Base-by-base conservation (phyloP, 30 jellyfish, hydroid and myxozoan genomes). In the Aurelia coerulea region DNA sequence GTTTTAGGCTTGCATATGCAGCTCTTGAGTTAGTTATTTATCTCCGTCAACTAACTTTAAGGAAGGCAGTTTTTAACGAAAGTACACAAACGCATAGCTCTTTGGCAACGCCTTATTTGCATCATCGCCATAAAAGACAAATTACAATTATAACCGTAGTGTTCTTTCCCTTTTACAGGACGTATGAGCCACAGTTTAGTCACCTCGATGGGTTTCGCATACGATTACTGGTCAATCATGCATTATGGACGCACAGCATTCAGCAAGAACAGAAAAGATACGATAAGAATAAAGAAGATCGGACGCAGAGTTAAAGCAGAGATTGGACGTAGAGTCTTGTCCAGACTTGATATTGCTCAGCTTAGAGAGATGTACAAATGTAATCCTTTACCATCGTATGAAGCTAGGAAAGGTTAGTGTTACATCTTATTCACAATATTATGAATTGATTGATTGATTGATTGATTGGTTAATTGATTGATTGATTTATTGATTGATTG, bases 141-240 rank as follows among this genome's bases (percentile, higher is more conserved):
- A 3, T 3, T 39, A 39, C 51, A 39, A 3, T 39, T 0, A 39
- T 39, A 39, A 39, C 51, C 6, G 8, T 39, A 3, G 10, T 39
- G 29, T 39, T 9, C 6, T 39, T 39, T 39, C 51, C 51, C 51
- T 39, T 39, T 50, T 52, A 13, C 67, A 94, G 99, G 84, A 29
- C 87, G 99, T 23, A 68, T 94, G 90, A 58, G 92, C 37, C 78
- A 62, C 74, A 37, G 54, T 19, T 41, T 73, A 14, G 88, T 94
- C 67, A 63, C 88, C 62, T 89, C 97, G 37, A 88, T 88, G 97
- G 97, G 97, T 15, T 94, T 71, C 62, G 99, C 99, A 8, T 94
- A 94, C 64, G 99, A 94, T 73, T 94, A 68, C 85, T 94, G 99
- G 99, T 76, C 95, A 1, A 86, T 89, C 32, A 94, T 94, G 99